A percentile compares a stretch with the other conserved stretches of the same genome.
These are phyloP conservation scores for Callaeas wilsoni DNA, from an alignment of 2,113 vertebrate genomes.

Conservation along the genomic window DNA sequence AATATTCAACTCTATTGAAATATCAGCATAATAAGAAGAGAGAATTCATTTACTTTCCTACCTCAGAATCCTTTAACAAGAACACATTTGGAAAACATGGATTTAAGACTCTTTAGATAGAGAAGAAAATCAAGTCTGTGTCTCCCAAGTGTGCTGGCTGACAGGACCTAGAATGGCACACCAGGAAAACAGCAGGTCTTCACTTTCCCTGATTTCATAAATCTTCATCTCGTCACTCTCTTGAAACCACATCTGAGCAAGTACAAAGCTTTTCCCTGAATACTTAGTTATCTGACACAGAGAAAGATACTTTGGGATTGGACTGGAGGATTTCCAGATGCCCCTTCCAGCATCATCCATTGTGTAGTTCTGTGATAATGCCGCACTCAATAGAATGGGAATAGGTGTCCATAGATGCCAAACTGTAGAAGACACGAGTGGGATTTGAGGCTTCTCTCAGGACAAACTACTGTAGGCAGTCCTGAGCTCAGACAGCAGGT, in stretches of 20 bases:
- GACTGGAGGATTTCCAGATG: neutral
- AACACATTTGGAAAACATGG: neutral
- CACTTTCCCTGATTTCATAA: neutral
- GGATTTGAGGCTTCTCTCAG: neutral
- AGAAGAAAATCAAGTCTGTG: neutral
- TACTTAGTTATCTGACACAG: neutral
- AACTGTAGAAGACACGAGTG: rapidly evolving
- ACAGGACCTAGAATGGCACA: neutral
- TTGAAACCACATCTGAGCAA: neutral
- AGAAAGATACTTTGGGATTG: neutral
- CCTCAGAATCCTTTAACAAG: neutral
- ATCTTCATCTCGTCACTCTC: neutral
- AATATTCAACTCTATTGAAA: neutral
- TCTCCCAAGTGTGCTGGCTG: neutral
- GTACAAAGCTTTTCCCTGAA: neutral
- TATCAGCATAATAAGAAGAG: neutral
- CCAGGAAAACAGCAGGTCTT: neutral
- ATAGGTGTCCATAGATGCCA: neutral
- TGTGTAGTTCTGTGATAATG: neutral
- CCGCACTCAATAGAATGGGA: neutral
- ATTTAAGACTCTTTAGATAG: neutral
- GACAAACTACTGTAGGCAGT: neutral
- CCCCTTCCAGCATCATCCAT: neutral
- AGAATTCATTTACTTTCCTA: neutral
- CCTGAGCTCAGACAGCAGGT: neutral